Evolutionary conservation across 1,140 invertebrate species (phyloP).

Genomic region (Scaptomyza hsui): DNA sequence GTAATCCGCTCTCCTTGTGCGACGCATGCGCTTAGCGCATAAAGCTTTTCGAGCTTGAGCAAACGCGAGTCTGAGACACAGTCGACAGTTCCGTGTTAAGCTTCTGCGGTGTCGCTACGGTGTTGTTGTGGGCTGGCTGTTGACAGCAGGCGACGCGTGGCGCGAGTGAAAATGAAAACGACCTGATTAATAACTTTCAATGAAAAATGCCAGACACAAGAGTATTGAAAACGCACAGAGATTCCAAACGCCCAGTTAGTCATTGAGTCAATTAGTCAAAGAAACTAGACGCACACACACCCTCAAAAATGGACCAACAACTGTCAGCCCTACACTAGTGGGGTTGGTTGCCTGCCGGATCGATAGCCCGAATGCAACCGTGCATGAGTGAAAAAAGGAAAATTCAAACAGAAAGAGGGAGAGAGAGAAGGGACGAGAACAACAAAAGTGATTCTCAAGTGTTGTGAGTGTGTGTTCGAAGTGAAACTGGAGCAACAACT

Average conservation of each 20-base stretch:
- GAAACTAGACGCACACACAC: slow-evolving; percentile 1
- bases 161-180: slow-evolving; percentile 50
- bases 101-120: slow-evolving; percentile 58
- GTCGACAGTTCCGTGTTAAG: slow-evolving; percentile 58
- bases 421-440: slow-evolving; percentile 12
- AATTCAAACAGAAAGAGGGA: slow-evolving; percentile 15
- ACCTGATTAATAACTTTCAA: slow-evolving; percentile 22
- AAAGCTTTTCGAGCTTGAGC: slow-evolving; percentile 41
- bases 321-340: slow-evolving; percentile 16
- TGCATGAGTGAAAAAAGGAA: slow-evolving; percentile 44
- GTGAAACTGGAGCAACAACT: slow-evolving; percentile 44
- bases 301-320: slow-evolving; percentile 16
- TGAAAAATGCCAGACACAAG: slow-evolving; percentile 13
- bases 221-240: slow-evolving; percentile 14
- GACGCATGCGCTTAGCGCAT: slow-evolving; percentile 41
- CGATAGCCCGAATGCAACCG: slow-evolving; percentile 74
- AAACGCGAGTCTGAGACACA: slow-evolving; percentile 14
- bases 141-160: slow-evolving; percentile 27
- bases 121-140: slow-evolving; percentile 34
- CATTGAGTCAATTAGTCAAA: slow-evolving; percentile 4
- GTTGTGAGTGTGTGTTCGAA: slow-evolving; percentile 5
- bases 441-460: slow-evolving; percentile 36
- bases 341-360: slow-evolving; percentile 54
- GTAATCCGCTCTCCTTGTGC: slow-evolving; percentile 1
- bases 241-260: background rate